Percentiles rank a stretch among this genome's conserved stretches.
Conservation (phyloP, 30 jellyfish, hydroid and myxozoan species). For the Rhopilema esculentum region DNA sequence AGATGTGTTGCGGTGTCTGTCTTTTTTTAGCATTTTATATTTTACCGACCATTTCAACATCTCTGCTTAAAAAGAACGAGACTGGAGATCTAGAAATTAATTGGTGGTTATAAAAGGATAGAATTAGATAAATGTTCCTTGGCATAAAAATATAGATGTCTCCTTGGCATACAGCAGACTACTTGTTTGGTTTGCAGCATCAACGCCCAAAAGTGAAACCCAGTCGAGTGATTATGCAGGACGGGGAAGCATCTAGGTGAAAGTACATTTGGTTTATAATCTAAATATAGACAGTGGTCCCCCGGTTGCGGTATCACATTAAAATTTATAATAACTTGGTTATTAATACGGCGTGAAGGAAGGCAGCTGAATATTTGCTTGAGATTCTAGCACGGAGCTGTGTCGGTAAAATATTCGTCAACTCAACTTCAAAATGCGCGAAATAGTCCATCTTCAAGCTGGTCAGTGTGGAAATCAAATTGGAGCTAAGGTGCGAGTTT, state of each 20-base stretch:
- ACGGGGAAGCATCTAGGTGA: background rate
- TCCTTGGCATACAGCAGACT: too few relatives aligned
- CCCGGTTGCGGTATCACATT: background rate
- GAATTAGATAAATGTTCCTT: too few relatives aligned
- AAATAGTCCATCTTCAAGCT: slow-evolving; percentile 89
- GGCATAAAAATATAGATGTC: too few relatives aligned
- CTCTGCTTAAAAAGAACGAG: too few relatives aligned
- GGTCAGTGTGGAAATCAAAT: slow-evolving; percentile 98
- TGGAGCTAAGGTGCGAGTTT: slow-evolving; percentile 87
- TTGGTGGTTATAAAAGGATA: too few relatives aligned
- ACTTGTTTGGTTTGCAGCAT: too few relatives aligned
- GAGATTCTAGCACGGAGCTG: background rate
- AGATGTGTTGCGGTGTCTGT: too few relatives aligned
- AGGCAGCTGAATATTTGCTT: background rate
- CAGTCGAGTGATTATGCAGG: background rate
- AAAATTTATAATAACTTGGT: background rate
- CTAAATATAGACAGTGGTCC: background rate
- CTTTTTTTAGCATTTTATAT: too few relatives aligned
- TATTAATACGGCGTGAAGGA: background rate
- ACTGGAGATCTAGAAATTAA: too few relatives aligned
- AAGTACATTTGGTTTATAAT: background rate
- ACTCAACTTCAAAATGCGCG: slow-evolving; percentile 67
- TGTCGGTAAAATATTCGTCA: background rate
- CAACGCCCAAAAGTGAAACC: background rate
- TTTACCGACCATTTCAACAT: too few relatives aligned